Evolutionary conservation across 1,140 invertebrate genomes (phyloP).

Genomic region (Aphelenchoides avenae): DNA sequence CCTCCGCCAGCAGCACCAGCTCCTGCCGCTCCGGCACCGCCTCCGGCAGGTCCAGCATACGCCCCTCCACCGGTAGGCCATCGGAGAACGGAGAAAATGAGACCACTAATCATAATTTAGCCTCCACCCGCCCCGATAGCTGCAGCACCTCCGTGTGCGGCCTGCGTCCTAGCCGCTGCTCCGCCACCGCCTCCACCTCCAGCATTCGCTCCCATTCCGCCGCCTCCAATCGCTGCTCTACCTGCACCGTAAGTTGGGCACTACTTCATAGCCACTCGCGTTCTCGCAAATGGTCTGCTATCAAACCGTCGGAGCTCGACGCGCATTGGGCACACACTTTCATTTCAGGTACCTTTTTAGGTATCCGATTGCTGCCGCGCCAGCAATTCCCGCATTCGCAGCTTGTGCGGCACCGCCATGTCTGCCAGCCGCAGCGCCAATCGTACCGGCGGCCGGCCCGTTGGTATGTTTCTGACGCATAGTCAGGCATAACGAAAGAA

Average conservation of each 20-base stretch:
- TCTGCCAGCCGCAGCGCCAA: not conserved
- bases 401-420: not conserved
- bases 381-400: not conserved
- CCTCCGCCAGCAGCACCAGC: too few relatives aligned
- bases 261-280: not conserved
- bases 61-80: not conserved
- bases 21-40: constrained; percentile 1
- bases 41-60: not conserved
- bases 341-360: not conserved
- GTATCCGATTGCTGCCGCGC: not conserved
- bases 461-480: too few relatives aligned
- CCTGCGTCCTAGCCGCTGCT: constrained; percentile 4
- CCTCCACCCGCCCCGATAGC: constrained; percentile 2
- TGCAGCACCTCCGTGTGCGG: constrained; percentile 3
- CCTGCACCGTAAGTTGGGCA: too few relatives aligned
- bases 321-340: not conserved
- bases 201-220: not conserved
- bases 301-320: not conserved
- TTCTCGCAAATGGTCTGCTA: not conserved
- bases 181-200: not conserved
- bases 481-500: too few relatives aligned
- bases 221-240: not conserved
- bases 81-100: too few relatives aligned
- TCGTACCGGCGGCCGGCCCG: too few relatives aligned
- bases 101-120: too few relatives aligned